These are phyloP conservation scores for Darevskia mixta DNA, from an alignment of 2,797 vertebrate species.

Conservation along the genomic window DNA sequence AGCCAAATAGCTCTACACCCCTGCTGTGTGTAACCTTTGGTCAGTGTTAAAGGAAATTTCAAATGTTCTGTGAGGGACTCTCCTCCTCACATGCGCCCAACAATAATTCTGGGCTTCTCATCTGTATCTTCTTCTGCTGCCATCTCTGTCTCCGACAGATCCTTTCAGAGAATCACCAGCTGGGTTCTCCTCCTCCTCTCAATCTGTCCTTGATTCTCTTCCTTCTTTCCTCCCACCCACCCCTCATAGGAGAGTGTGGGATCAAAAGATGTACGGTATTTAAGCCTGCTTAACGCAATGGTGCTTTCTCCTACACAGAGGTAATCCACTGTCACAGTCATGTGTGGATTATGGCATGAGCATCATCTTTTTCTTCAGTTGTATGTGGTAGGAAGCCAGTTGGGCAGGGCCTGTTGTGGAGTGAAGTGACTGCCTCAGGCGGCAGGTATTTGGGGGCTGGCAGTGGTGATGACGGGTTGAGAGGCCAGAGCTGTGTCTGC, in stretches of 20 bases:
- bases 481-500: too few relatives aligned
- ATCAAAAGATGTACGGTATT: neutral
- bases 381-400: too few relatives aligned
- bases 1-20: neutral
- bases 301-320: neutral
- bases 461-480: too few relatives aligned
- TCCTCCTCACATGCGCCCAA: too few relatives aligned
- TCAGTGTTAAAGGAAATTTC: too few relatives aligned
- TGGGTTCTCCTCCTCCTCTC: neutral
- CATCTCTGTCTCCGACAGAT: neutral
- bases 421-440: too few relatives aligned
- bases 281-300: neutral
- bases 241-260: neutral
- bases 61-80: neutral
- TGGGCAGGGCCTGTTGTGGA: too few relatives aligned
- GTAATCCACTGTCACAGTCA: neutral
- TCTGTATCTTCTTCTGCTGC: accelerated
- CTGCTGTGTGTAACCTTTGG: neutral
- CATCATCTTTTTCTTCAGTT: neutral
- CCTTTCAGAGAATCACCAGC: accelerated
- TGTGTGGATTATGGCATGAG: too few relatives aligned
- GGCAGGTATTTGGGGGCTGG: too few relatives aligned
- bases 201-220: neutral
- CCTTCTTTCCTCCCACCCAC: neutral
- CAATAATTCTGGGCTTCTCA: neutral